Percentiles rank a stretch among this genome's conserved stretches.
These are phyloP conservation scores for Hippotragus niger DNA, from an alignment of 2,113 vertebrate species.

Conservation along the genomic window DNA sequence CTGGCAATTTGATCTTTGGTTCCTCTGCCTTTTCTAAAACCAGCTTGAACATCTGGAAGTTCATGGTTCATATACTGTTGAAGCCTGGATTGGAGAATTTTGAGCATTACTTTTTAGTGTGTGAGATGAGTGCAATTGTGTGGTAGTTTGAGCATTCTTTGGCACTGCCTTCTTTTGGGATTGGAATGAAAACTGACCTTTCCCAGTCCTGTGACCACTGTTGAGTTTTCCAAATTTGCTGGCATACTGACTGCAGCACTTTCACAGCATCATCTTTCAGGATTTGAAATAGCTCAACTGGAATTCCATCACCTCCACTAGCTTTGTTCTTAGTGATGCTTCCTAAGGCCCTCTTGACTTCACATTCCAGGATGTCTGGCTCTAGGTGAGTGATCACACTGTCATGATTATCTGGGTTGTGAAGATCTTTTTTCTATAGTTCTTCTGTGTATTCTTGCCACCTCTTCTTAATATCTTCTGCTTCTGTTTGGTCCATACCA, in stretches of 20 bases:
- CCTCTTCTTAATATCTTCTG: background rate
- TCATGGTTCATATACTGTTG: background rate
- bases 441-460: background rate
- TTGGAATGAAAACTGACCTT: background rate
- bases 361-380: background rate
- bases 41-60: background rate
- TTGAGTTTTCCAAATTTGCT: background rate
- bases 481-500: background rate
- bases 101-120: background rate
- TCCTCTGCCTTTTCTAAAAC: background rate
- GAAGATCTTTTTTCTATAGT: background rate
- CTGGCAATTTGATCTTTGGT: background rate
- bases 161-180: background rate
- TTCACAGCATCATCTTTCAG: background rate
- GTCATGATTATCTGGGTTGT: background rate
- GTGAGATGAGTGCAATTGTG: background rate
- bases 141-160: background rate
- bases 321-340: background rate
- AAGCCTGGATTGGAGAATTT: background rate
- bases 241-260: background rate
- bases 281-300: background rate
- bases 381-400: background rate
- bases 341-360: background rate
- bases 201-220: background rate
- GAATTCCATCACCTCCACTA: background rate